Evolutionary conservation across 2,113 vertebrate genomes (phyloP).

Genomic region (Pelvicachromis taeniatus): DNA sequence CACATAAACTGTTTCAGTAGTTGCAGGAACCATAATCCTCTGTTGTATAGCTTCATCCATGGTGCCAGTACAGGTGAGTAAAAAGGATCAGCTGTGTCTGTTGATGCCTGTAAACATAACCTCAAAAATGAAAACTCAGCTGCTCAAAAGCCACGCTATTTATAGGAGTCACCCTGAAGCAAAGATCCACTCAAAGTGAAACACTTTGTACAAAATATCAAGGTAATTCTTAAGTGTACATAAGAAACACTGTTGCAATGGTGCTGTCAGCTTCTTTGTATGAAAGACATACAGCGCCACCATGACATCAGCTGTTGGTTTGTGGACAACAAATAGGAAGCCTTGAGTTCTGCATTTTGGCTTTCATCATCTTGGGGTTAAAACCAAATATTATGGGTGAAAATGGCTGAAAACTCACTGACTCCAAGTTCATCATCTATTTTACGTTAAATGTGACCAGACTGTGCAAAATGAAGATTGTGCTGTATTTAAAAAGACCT

Average conservation of each 20-base stretch:
- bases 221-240: not conserved
- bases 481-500: not conserved
- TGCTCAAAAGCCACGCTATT: not conserved
- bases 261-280: not conserved
- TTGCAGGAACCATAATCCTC: not conserved
- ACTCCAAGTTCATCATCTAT: not conserved
- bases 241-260: not conserved
- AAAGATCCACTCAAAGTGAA: not conserved
- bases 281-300: not conserved
- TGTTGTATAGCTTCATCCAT: not conserved
- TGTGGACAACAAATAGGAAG: not conserved
- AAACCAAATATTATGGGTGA: not conserved
- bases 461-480: not conserved
- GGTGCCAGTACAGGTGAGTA: not conserved
- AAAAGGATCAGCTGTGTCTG: not conserved
- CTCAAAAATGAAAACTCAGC: not conserved
- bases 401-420: not conserved
- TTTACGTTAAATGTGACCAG: not conserved
- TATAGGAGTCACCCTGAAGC: not conserved
- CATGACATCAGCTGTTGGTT: not conserved
- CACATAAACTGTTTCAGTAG: not conserved
- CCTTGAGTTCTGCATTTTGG: not conserved
- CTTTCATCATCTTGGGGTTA: not conserved
- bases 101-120: not conserved
- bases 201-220: not conserved